A percentile compares a stretch with the other conserved stretches of the same genome.
phyloP scores from a whole-genome alignment of 2,888 invertebrate species.

The Fissipunctia ypsillon region DNA sequence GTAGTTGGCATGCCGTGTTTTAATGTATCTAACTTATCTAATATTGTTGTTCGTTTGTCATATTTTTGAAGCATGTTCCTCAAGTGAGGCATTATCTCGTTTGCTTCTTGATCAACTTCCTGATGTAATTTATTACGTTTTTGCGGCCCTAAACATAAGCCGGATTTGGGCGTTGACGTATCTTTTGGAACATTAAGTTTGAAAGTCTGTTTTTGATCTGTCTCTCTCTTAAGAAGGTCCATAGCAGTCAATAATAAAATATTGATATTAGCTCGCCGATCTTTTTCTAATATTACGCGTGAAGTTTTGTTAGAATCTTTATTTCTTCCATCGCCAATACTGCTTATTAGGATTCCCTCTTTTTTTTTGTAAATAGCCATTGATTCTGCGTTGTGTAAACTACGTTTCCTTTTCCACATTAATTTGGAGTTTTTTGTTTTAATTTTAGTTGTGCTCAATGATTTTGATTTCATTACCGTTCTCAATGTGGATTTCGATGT shows the following conservation, averaged over 20 bases:
- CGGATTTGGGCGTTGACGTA: constrained; percentile 23
- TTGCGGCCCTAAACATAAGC: not conserved
- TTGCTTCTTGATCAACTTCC: not conserved
- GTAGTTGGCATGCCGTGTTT: not conserved
- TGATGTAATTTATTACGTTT: not conserved
- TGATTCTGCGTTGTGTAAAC: constrained; percentile 24
- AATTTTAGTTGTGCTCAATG: constrained; percentile 48
- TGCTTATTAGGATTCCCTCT: not conserved
- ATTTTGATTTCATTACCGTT: constrained; percentile 46
- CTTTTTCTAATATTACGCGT: constrained; percentile 35
- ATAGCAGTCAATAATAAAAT: constrained; percentile 33
- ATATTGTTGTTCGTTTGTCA: constrained; percentile 9
- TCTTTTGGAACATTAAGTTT: constrained; percentile 14
- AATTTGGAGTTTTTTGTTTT: constrained; percentile 30
- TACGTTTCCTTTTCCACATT: constrained; percentile 20
- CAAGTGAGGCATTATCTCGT: constrained; percentile 8
- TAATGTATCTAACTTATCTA: not conserved
- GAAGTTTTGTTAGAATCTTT: constrained; percentile 34
- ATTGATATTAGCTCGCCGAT: constrained; percentile 3
- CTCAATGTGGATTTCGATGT: constrained; percentile 34
- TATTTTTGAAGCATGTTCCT: constrained; percentile 20
- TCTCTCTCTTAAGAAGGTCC: constrained; percentile 17
- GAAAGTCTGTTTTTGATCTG: not conserved
- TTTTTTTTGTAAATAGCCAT: not conserved
- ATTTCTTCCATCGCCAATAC: constrained; percentile 35